Conservation (phyloP, 2,797 vertebrate genomes). For the Phylloscopus collybita region DNA sequence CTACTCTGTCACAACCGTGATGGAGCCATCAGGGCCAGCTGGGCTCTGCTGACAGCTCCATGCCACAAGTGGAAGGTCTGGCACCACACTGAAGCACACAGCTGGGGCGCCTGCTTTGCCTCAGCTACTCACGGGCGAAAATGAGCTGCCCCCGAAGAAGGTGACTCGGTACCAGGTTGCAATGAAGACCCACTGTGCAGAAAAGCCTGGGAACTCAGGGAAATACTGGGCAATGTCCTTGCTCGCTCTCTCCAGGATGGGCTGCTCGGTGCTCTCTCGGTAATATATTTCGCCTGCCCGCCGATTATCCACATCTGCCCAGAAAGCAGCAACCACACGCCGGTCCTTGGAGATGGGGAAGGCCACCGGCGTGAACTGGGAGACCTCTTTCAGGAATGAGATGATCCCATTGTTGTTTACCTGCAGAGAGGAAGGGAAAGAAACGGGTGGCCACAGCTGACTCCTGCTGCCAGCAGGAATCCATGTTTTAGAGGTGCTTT, state of each 20-base stretch:
- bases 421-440: slow-evolving; percentile 68
- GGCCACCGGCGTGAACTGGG: slow-evolving; percentile 95
- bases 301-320: slow-evolving; percentile 97
- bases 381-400: slow-evolving; percentile 96
- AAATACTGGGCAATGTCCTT: slow-evolving; percentile 86
- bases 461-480: not conserved
- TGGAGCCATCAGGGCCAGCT: accelerated
- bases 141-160: slow-evolving; percentile 92
- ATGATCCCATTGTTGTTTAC: slow-evolving; percentile 98
- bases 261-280: slow-evolving; percentile 85
- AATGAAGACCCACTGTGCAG: slow-evolving; percentile 89
- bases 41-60: accelerated
- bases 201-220: slow-evolving; percentile 86
- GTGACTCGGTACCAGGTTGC: slow-evolving; percentile 94
- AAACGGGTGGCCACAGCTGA: not conserved
- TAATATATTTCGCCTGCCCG: slow-evolving; percentile 89
- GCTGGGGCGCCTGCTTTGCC: not conserved
- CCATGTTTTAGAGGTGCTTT: not conserved
- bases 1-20: accelerated
- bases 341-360: slow-evolving; percentile 97
- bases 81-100: not conserved
- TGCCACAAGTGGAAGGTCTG: accelerated
- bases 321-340: slow-evolving; percentile 93
- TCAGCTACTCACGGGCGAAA: slow-evolving; percentile 86
- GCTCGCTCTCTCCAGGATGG: slow-evolving; percentile 82